Evolutionary conservation across 2,797 vertebrate genomes (phyloP).

Genomic region (Tadarida brasiliensis): DNA sequence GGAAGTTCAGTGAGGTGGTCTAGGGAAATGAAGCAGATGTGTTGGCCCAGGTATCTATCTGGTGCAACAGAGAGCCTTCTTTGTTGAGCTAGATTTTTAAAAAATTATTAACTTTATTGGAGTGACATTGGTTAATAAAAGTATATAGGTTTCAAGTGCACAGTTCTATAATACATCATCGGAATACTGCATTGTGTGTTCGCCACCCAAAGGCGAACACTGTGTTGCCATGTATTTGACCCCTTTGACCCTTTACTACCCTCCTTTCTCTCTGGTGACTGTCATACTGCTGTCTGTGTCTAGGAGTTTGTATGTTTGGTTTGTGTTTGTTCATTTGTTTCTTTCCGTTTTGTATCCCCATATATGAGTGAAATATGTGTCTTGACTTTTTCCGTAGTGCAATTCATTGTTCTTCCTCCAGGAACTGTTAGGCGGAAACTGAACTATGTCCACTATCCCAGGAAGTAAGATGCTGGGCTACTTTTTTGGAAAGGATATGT

Average conservation of each 20-base stretch:
- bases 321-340: background rate
- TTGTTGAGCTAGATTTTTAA: slow-evolving; percentile 12
- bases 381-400: background rate
- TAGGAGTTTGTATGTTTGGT: background rate
- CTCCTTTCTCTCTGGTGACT: background rate
- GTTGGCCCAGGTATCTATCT: background rate
- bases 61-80: background rate
- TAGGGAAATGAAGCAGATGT: rapidly evolving
- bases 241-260: background rate
- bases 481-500: background rate
- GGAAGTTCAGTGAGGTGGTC: background rate
- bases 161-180: background rate
- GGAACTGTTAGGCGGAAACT: background rate
- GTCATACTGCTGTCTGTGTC: too few species aligned
- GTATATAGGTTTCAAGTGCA: background rate
- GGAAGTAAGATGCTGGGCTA: background rate
- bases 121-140: background rate
- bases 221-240: background rate
- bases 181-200: background rate
- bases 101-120: background rate
- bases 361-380: background rate
- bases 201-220: background rate
- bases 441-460: background rate
- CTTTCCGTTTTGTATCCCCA: background rate
- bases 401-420: background rate